These are phyloP conservation scores for Strix aluco DNA, from an alignment of 2,113 vertebrate species.

Conservation along the genomic window DNA sequence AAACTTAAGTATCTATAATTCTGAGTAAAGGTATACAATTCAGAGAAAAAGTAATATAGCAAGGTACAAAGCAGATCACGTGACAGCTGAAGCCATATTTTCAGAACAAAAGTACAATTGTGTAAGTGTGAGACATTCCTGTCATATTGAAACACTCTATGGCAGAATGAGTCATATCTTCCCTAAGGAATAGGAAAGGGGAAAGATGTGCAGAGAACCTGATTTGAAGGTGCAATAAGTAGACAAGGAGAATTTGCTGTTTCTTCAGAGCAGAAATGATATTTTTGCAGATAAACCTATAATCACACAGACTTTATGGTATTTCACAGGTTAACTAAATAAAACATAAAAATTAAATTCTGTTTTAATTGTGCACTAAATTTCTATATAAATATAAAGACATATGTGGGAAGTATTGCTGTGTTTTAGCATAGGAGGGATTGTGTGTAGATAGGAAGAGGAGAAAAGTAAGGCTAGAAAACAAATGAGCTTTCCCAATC, in stretches of 20 bases:
- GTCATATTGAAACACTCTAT: background rate
- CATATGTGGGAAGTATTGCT: background rate
- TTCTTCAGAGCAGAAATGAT: background rate
- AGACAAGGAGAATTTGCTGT: background rate
- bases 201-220: background rate
- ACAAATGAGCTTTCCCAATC: background rate
- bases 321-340: background rate
- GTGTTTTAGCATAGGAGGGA: background rate
- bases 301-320: background rate
- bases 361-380: background rate
- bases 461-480: background rate
- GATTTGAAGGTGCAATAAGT: background rate
- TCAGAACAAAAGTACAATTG: background rate
- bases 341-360: background rate
- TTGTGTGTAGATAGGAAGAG: background rate
- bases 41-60: background rate
- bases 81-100: background rate
- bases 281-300: background rate
- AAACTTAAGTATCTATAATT: background rate
- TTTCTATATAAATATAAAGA: background rate
- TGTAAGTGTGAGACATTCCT: background rate
- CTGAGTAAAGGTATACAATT: background rate
- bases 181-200: background rate
- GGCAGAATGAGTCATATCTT: background rate
- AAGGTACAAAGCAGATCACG: background rate